Base-by-base conservation (phyloP, 2,888 invertebrate genomes). In the Theodoxus fluviatilis region DNA sequence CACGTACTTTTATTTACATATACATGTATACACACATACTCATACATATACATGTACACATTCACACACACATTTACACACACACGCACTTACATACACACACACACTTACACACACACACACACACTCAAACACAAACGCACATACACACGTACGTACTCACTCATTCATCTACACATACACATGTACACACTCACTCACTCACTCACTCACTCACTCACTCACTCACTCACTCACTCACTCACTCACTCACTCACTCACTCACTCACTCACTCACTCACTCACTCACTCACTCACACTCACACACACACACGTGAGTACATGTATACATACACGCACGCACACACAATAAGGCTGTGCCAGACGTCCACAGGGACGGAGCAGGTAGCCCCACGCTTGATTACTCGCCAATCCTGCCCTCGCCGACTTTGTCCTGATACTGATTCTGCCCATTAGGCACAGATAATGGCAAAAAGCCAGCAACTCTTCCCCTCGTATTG, bases 21-120 rank as follows among this genome's bases (percentile, higher is more conserved):
- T 7, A 59, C 25, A 31, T 4, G 15, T 4, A 59, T 9, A 59
- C 25, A 59, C 59, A 59, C 7, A 59, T 33, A 57, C 15, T 31
- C 57, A 57, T 33, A 57, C 15, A 57, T 33, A 57, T 6, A 57
- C 28, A 57, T n/a, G 43, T 64, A 28, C 47, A 22, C 67, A 37
- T 28, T 9, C 49, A 33, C 52, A 63, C 65, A 35, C 38, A 33
- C 15, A 43, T 33, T 0, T 31, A 31, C 37, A 47, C 70, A 38
- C 28, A 31, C 70, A 31, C 57, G 18, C 52, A 28, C 12, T 28
- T 28, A 31, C 22, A 22, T 6, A 57, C 57, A 57, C 12, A 57
- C 12, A 57, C 57, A 25, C 28, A 57, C 25, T 12, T 6, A 57
- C 12, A 57, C 12, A 57, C 12, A 57, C 57, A 22, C 12, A 57